phyloP scores from a whole-genome alignment of 2,888 invertebrate species.

The Loripinus fragilis region DNA sequence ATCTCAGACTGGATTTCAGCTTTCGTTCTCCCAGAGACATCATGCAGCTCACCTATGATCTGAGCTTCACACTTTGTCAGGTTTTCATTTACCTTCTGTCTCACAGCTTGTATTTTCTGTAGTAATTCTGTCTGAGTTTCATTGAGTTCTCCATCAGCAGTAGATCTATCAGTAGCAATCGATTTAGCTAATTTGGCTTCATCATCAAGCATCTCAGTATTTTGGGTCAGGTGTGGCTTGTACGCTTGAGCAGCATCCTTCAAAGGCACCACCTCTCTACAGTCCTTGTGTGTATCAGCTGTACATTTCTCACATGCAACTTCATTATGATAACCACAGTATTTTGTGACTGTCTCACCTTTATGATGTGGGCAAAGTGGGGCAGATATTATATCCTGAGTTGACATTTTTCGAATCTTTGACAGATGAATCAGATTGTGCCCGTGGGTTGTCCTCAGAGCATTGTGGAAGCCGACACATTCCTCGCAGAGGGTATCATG shows the following conservation, averaged over 20 bases:
- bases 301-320: slow-evolving; percentile 61
- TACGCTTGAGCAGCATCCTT: slow-evolving; percentile 43
- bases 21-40: slow-evolving; percentile 52
- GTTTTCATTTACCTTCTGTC: slow-evolving; percentile 59
- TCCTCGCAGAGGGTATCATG: slow-evolving; percentile 61
- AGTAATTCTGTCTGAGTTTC: slow-evolving; percentile 41
- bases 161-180: slow-evolving; percentile 50
- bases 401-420: slow-evolving; percentile 38
- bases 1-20: slow-evolving; percentile 47
- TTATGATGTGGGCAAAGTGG: slow-evolving; percentile 56
- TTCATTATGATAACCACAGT: slow-evolving; percentile 60
- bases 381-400: slow-evolving; percentile 47
- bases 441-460: slow-evolving; percentile 61
- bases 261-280: slow-evolving; percentile 48
- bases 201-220: slow-evolving; percentile 37
- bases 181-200: slow-evolving; percentile 55
- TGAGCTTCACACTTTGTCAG: slow-evolving; percentile 58
- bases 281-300: slow-evolving; percentile 52
- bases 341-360: slow-evolving; percentile 56
- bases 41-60: slow-evolving; percentile 50
- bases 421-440: slow-evolving; percentile 49
- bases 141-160: slow-evolving; percentile 45
- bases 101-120: slow-evolving; percentile 48
- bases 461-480: slow-evolving; percentile 60
- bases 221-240: slow-evolving; percentile 30